phyloP scores from a whole-genome alignment of 2,113 vertebrate genomes.

The Dromaius novaehollandiae region DNA sequence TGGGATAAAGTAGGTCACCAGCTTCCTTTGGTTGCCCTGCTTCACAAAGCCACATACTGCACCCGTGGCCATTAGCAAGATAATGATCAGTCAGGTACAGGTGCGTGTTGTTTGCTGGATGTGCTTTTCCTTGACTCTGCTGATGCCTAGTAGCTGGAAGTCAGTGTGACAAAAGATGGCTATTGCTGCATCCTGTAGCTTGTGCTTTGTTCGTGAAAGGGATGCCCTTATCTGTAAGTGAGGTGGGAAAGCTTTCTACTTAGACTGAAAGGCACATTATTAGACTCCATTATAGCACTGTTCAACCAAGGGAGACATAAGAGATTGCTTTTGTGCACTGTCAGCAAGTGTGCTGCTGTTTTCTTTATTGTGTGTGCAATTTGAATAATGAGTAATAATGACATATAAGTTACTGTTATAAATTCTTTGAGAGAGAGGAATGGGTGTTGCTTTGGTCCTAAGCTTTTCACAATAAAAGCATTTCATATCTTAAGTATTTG shows the following conservation, averaged over 20 bases:
- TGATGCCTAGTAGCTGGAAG: background rate
- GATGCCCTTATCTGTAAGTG: background rate
- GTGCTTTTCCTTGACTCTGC: no score
- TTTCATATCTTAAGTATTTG: conserved; percentile 21
- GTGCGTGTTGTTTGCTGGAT: background rate
- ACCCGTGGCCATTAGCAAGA: accelerated
- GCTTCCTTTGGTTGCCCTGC: background rate
- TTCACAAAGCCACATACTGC: accelerated
- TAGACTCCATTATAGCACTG: background rate
- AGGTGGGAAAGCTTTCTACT: background rate
- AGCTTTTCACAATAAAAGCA: background rate
- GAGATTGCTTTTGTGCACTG: background rate
- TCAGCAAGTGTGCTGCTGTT: conserved; percentile 10
- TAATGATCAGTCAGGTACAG: background rate
- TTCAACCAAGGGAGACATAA: background rate
- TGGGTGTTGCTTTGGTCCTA: background rate
- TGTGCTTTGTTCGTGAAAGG: background rate
- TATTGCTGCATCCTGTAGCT: accelerated
- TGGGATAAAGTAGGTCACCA: background rate
- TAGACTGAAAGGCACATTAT: background rate
- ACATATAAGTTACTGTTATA: background rate
- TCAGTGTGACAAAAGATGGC: accelerated
- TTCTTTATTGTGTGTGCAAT: background rate
- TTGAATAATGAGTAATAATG: conserved; percentile 18
- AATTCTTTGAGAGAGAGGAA: background rate